Conservation (phyloP, 2,113 vertebrate species). For the Daboia siamensis region DNA sequence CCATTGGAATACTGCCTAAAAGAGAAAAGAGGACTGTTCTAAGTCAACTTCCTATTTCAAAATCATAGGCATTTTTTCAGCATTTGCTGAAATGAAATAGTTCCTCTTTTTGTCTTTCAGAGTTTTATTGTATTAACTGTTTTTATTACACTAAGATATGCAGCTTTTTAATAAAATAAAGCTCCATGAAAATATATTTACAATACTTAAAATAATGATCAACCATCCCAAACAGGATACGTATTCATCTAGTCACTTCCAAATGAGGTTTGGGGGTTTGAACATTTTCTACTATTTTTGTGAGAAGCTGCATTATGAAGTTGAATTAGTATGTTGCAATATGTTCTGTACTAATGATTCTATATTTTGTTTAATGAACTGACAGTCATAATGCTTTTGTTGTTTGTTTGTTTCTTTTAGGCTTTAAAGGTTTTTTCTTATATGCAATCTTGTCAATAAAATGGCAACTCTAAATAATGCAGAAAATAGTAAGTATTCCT, state of each 20-base stretch:
- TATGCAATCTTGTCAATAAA: constrained; percentile 24
- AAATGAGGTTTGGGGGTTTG: neutral
- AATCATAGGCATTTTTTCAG: neutral
- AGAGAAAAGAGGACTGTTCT: neutral
- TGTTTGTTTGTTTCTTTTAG: neutral
- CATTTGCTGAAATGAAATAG: neutral
- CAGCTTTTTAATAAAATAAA: neutral
- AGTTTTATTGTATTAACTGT: neutral
- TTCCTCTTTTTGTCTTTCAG: neutral
- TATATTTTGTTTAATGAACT: neutral
- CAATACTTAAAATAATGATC: neutral
- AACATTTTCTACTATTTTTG: neutral
- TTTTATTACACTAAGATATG: neutral
- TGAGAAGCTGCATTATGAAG: neutral
- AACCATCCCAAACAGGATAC: neutral
- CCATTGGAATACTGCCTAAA: neutral
- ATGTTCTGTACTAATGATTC: neutral
- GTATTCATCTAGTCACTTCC: neutral
- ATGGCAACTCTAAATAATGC: constrained; percentile 52
- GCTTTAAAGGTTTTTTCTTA: neutral
- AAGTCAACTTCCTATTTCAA: constrained; percentile 4
- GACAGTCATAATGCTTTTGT: neutral
- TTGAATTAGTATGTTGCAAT: neutral
- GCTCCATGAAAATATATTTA: neutral
- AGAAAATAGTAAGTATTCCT: constrained; percentile 58